These are phyloP conservation scores for Syngnathus typhle DNA, from an alignment of 2,113 vertebrate genomes.

Conservation along the genomic window DNA sequence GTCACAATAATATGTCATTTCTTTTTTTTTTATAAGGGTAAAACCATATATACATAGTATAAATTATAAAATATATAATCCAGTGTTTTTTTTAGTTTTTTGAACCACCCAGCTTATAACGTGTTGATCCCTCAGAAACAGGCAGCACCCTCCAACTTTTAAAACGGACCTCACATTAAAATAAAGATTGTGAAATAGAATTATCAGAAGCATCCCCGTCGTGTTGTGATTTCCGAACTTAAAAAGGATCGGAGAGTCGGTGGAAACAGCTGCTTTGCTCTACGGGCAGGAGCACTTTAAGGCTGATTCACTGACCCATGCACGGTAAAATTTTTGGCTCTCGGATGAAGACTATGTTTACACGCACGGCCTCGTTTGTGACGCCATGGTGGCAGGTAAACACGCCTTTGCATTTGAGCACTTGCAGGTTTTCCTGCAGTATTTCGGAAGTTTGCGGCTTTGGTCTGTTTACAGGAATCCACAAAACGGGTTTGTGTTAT, in stretches of 20 bases:
- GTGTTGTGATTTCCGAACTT: constrained; percentile 6
- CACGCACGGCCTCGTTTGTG: constrained; percentile 12
- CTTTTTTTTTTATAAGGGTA: constrained; percentile 26
- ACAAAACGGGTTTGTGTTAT: neutral
- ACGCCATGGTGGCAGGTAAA: neutral
- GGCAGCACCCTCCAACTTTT: constrained; percentile 57
- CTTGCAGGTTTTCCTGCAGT: neutral
- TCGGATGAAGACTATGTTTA: constrained; percentile 32
- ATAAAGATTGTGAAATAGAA: constrained; percentile 37
- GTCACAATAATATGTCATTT: constrained; percentile 29
- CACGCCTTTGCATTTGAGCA: neutral
- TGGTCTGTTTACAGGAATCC: constrained; percentile 6
- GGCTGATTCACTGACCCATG: constrained; percentile 55
- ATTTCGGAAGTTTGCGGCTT: constrained; percentile 3
- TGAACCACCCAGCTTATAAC: constrained; percentile 37
- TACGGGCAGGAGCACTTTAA: constrained; percentile 38
- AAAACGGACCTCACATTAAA: constrained; percentile 17
- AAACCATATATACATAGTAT: constrained; percentile 39
- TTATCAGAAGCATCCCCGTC: constrained; percentile 47
- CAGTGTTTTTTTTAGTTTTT: constrained; percentile 52
- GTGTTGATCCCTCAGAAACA: constrained; percentile 40
- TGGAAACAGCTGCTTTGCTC: constrained; percentile 27
- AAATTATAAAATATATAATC: constrained; percentile 62
- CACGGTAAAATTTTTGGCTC: constrained; percentile 45
- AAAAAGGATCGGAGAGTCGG: constrained; percentile 20